Percentiles rank a stretch among this genome's conserved stretches.
Evolutionary conservation across 2,113 vertebrate species (phyloP).

Genomic region (Tretioscincus oriximinensis): DNA sequence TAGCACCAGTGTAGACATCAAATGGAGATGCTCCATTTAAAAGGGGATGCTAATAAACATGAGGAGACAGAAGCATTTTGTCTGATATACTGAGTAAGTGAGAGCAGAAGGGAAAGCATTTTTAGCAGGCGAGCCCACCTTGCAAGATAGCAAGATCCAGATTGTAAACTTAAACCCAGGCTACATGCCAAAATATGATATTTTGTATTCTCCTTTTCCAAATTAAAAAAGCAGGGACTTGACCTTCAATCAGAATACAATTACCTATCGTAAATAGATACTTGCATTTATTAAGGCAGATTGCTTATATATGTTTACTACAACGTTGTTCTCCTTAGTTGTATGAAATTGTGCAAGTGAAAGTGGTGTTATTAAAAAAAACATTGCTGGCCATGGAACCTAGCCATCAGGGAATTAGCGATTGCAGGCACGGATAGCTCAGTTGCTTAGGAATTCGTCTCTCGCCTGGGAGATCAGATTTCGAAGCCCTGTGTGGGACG

Average conservation of each 20-base stretch:
- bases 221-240: background rate
- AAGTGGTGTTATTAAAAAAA: no score
- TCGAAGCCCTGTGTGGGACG: no score
- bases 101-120: background rate
- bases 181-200: background rate
- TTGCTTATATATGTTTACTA: no score
- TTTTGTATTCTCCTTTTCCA: background rate
- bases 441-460: no score
- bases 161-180: background rate
- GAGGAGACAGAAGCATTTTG: conserved; percentile 21
- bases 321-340: no score
- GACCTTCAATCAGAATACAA: background rate
- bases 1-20: background rate
- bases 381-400: no score
- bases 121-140: background rate
- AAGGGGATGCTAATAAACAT: conserved; percentile 5
- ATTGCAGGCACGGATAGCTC: no score
- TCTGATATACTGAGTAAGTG: background rate
- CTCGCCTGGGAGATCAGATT: no score
- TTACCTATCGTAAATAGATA: no score
- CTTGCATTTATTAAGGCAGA: no score
- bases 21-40: conserved; percentile 53
- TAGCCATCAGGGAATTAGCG: no score
- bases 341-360: no score
- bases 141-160: background rate